Base-by-base conservation (phyloP, 1,140 invertebrate species). In the Euura saliciscinereae region DNA sequence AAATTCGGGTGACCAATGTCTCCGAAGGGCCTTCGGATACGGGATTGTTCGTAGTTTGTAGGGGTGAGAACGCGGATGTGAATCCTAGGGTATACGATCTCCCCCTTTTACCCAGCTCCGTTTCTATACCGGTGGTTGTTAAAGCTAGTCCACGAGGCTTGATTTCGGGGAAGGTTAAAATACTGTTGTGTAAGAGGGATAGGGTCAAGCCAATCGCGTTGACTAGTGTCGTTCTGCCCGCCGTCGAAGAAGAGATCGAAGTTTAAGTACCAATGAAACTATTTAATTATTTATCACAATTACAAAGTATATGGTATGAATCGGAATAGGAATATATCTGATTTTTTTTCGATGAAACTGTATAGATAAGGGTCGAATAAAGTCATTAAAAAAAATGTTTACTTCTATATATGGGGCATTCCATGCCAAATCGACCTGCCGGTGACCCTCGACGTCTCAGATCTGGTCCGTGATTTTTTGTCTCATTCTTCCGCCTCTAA, bases 241-340 rank as follows among this genome's bases (percentile, higher is more conserved):
- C 82, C 2, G 72, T 81, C 7, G 85, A 86, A 69, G 82, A 85
- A 73, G 83, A 87, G 67, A 84, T 86, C 43, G 82, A 86, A 77
- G 74, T 83, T 71, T 87, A 28, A 28, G 28, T 28, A 28, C 28
- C 28, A 68, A 68, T 13, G 43, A 66, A n/a, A 4, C 5, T 59
- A 0, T 6, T 59, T 59, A 4, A 11, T 59, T 59, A 59, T 59
- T 28, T 28, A 28, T 28, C 28, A 28, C 28, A 28, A 28, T 28
- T 28, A 28, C 28, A 28, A 28, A 28, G 28, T 28, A 28, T 28
- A 28, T 28, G n/a, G n/a, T n/a, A 28, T 28, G 28, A 28, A 28
- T 28, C 28, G 28, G 28, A 28, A 28, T 28, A 28, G 28, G 28
- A 28, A 28, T 28, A 28, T 28, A 28, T 28, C 28, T 28, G 28